A percentile compares a stretch with the other conserved stretches of the same genome.
phyloP scores from a whole-genome alignment of 2,113 vertebrate genomes.

The Mellivora capensis region DNA sequence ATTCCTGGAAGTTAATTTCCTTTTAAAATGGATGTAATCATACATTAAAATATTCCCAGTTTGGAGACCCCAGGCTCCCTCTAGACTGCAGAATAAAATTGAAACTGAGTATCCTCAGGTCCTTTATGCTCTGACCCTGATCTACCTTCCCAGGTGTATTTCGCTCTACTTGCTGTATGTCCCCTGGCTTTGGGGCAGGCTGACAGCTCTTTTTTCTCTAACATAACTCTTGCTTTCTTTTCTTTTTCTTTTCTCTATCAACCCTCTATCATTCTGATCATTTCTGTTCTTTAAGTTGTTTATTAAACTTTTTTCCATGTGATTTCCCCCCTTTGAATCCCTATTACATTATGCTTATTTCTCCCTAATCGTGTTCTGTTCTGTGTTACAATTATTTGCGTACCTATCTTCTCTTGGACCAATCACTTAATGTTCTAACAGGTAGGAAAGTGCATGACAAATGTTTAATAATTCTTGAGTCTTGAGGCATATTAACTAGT shows the following conservation, averaged over 20 bases:
- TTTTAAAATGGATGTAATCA: not conserved
- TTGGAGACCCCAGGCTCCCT: not conserved
- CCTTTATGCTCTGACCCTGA: not conserved
- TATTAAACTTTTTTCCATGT: not conserved
- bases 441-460: not conserved
- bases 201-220: not conserved
- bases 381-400: not conserved
- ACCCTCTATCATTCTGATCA: not conserved
- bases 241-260: slow-evolving; percentile 16
- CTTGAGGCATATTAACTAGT: not conserved
- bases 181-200: not conserved
- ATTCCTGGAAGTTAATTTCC: not conserved
- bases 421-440: not conserved
- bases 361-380: not conserved
- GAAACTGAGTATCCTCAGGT: not conserved
- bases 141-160: not conserved
- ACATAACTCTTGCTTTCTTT: not conserved
- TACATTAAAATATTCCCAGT: not conserved
- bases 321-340: not conserved
- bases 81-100: not conserved
- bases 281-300: not conserved
- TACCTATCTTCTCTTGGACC: not conserved
- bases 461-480: not conserved
- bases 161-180: not conserved
- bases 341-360: not conserved